These are phyloP conservation scores for Patagioenas fasciata DNA, from an alignment of 2,113 vertebrate genomes.

Conservation along the genomic window DNA sequence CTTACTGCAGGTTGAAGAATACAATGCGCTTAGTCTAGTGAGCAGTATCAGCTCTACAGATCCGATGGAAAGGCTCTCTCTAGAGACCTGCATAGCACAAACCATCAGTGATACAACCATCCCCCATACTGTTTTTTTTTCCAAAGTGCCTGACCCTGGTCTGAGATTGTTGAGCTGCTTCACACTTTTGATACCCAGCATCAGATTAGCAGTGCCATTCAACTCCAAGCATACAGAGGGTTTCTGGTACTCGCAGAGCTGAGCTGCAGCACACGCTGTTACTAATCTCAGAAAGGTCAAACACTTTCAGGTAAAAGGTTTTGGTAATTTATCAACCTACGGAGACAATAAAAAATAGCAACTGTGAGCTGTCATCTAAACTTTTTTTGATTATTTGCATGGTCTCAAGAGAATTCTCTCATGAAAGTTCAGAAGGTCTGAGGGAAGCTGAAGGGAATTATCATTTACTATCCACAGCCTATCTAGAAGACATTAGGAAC, in stretches of 20 bases:
- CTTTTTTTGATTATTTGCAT: not conserved
- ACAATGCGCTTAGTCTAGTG: not conserved
- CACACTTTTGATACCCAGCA: not conserved
- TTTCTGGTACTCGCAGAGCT: not conserved
- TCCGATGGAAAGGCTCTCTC: not conserved
- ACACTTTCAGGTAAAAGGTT: not conserved
- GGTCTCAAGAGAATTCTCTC: not conserved
- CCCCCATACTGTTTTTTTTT: not conserved
- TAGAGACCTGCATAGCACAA: not conserved
- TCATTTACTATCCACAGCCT: not conserved
- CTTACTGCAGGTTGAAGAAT: not conserved
- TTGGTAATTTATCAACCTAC: not conserved
- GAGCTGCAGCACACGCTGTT: rapidly evolving
- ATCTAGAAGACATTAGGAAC: not conserved
- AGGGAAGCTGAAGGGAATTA: not conserved
- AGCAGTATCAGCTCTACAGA: not conserved
- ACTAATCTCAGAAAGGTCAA: not conserved
- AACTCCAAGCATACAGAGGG: not conserved
- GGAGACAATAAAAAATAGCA: not conserved
- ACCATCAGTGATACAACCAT: not conserved
- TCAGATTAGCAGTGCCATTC: not conserved
- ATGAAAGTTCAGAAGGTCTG: not conserved
- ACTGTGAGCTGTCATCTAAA: not conserved
- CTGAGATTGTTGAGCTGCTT: not conserved
- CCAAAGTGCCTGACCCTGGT: not conserved